Evolutionary conservation across 2,797 vertebrate species (phyloP).

Genomic region (Labroides dimidiatus): DNA sequence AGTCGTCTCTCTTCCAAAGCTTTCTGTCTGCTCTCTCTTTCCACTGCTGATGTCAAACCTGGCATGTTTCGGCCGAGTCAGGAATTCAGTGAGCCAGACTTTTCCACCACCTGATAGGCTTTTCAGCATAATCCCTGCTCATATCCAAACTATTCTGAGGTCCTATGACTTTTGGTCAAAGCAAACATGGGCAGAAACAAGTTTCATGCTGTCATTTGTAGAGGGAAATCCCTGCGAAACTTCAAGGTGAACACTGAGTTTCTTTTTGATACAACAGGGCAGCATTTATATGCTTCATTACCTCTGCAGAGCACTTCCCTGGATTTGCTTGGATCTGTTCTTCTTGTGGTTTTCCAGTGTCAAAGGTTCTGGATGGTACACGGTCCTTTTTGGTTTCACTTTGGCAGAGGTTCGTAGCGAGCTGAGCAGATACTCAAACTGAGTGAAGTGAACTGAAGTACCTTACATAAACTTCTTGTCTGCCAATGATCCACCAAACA

Average conservation of each 20-base stretch:
- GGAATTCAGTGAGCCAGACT: slow-evolving; percentile 68
- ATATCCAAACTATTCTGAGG: slow-evolving; percentile 51
- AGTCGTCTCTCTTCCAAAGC: slow-evolving; percentile 41
- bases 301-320: too few species aligned
- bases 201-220: slow-evolving; percentile 45
- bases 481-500: too few species aligned
- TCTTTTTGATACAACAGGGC: slow-evolving; percentile 32
- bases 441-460: too few species aligned
- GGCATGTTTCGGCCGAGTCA: slow-evolving; percentile 61
- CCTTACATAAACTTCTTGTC: too few species aligned
- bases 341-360: too few species aligned
- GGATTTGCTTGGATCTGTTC: too few species aligned
- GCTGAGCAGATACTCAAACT: too few species aligned
- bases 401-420: too few species aligned
- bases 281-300: slow-evolving; percentile 4
- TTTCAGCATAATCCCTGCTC: slow-evolving; percentile 49
- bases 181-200: slow-evolving; percentile 69
- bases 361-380: too few species aligned
- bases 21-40: slow-evolving; percentile 49
- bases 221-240: slow-evolving; percentile 56
- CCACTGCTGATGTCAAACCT: slow-evolving; percentile 61
- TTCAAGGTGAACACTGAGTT: slow-evolving; percentile 47
- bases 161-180: slow-evolving; percentile 60
- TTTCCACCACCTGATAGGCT: slow-evolving; percentile 53
- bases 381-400: too few species aligned